These are phyloP conservation scores for Amphipoea lucens DNA, from an alignment of 2,888 invertebrate species.

Conservation along the genomic window DNA sequence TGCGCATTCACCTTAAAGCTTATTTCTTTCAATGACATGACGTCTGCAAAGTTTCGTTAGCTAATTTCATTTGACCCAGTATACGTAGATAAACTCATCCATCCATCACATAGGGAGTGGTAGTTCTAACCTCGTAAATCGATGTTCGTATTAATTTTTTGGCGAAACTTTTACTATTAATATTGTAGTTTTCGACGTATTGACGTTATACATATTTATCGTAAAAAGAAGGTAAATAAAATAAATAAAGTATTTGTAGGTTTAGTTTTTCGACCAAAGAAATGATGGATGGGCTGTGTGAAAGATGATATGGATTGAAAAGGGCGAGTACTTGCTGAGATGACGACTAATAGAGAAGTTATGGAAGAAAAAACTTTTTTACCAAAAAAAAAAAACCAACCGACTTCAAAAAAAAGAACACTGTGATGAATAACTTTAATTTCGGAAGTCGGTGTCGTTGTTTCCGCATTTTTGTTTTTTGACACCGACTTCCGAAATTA, in stretches of 20 bases:
- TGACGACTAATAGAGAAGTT: background rate
- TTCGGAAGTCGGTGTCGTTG: too few species aligned
- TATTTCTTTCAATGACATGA: too few species aligned
- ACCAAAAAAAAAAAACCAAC: too few species aligned
- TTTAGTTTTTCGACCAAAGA: background rate
- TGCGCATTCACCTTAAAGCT: too few species aligned
- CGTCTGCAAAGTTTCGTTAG: too few species aligned
- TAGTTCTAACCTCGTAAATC: conserved; percentile 28
- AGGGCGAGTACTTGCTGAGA: background rate
- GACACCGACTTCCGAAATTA: too few species aligned
- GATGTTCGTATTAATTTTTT: conserved; percentile 8
- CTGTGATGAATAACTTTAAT: too few species aligned
- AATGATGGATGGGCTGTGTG: background rate
- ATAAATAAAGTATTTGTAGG: background rate
- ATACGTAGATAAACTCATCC: background rate
- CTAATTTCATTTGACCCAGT: background rate
- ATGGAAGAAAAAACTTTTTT: too few species aligned
- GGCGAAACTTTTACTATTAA: conserved; percentile 47
- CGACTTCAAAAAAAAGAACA: too few species aligned
- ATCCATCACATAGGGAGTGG: conserved; percentile 15
- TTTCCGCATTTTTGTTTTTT: too few species aligned
- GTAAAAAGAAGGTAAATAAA: background rate
- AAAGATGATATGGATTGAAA: background rate
- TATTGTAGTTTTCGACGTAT: conserved; percentile 36
- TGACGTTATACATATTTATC: background rate